These are phyloP conservation scores for Polymixis flavicincta DNA, from an alignment of 2,888 invertebrate genomes.

Conservation along the genomic window DNA sequence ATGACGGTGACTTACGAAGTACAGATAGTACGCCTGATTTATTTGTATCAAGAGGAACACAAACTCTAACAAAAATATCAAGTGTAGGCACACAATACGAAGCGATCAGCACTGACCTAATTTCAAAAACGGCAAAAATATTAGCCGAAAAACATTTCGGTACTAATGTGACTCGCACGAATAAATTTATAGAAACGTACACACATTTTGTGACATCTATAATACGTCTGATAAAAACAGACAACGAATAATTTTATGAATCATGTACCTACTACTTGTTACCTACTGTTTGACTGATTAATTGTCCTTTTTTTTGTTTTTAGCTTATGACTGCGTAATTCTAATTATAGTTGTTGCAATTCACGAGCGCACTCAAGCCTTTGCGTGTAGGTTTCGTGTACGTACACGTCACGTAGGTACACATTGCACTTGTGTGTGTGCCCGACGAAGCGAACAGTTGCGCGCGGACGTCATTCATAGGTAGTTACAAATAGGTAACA, in stretches of 20 bases:
- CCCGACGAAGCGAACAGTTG: slow-evolving; percentile 42
- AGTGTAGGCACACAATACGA: slow-evolving; percentile 45
- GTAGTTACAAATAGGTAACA: slow-evolving; percentile 40
- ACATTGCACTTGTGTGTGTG: slow-evolving; percentile 41
- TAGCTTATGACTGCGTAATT: slow-evolving; percentile 43
- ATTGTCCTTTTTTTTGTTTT: slow-evolving; percentile 41
- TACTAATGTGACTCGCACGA: slow-evolving; percentile 41
- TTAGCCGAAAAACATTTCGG: slow-evolving; percentile 39
- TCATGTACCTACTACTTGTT: slow-evolving; percentile 38
- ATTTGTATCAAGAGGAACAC: slow-evolving; percentile 43
- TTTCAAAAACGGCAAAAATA: slow-evolving; percentile 44
- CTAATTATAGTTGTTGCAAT: slow-evolving; percentile 40
- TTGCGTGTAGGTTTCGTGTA: slow-evolving; percentile 42
- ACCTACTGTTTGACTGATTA: slow-evolving; percentile 40
- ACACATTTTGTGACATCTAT: slow-evolving; percentile 39
- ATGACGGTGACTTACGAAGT: slow-evolving; percentile 43
- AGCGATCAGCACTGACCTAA: slow-evolving; percentile 40
- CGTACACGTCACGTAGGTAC: slow-evolving; percentile 38
- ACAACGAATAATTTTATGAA: slow-evolving; percentile 41
- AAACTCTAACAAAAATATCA: slow-evolving; percentile 45
- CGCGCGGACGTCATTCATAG: slow-evolving; percentile 42
- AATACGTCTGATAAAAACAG: slow-evolving; percentile 41
- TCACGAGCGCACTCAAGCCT: slow-evolving; percentile 40
- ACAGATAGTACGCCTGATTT: slow-evolving; percentile 41
- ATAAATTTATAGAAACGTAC: slow-evolving; percentile 41